Evolutionary conservation across 2,888 invertebrate species (phyloP), one percentile per base, ranked within the genome.

Genomic region (Brachypalpus laphriformis): DNA sequence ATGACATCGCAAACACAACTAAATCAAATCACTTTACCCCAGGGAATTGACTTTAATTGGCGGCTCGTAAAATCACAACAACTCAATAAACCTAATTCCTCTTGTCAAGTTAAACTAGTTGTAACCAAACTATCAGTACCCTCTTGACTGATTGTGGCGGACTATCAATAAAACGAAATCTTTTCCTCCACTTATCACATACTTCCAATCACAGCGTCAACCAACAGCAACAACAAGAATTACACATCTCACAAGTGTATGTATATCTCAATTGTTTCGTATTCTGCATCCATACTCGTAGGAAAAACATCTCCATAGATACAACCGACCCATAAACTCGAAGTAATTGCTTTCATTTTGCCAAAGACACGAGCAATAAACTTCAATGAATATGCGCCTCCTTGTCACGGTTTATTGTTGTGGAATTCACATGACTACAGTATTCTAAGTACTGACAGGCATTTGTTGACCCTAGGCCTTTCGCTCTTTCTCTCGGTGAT

Each of bases 401-500:
- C 18, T 49, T 61, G 49, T 65, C 74, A 65, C 61, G 47, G 57
- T 61, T 82, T 51, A 47, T 66, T 65, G 59, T 74, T 65, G 70
- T 49, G 45, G 31, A 31, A 40, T 70, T 76, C 76, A 68, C 78
- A 78, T 78, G 54, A 68, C 20, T 45, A 51, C 51, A 37, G 6
- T 14, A 5, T 1, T 18, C 9, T 20, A n/a, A 34, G 16, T 45
- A 63, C 45, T 54, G 40, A 61, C 63, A 47, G 71, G 28, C 56
- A 71, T 42, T 76, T 78, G 34, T 68, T 83, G 74, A 74, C 72
- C 82, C 78, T 63, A 71, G 72, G 57, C 47, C 56, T 9, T 66
- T 42, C 11, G 8, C 57, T 49, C 40, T 5, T 40, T 34, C 40
- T 5, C 51, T 34, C 37, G 9, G 20, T 7, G 22, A 25, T 76